Base-by-base conservation (phyloP, 2,888 invertebrate genomes). In the Agrenia bidenticulata region DNA sequence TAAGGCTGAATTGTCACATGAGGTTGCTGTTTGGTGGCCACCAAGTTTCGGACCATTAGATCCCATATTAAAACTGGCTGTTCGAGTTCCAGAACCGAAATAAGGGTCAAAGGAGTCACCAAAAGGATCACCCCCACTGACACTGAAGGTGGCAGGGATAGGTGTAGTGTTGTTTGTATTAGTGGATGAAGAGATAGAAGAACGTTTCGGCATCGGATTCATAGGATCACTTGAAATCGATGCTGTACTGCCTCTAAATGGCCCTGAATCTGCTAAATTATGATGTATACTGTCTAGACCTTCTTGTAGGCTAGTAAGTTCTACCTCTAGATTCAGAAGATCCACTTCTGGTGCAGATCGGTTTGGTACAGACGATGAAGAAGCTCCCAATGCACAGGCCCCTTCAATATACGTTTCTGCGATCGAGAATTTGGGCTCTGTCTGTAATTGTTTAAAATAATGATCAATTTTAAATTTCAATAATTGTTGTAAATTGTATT, bases 221-320 rank as follows among this genome's bases (percentile, higher is more conserved):
- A 74, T 70, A 1, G 74, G 73, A 50, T 76, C 74, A 66, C 73
- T 74, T 23, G 76, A 76, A 54, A 76, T 76, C 23, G 74, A 74
- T 1, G 75, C 72, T 19, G 75, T 75, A 42, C 73, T 73, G 17
- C 76, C 76, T 23, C 75, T 73, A 54, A 76, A 76, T 19, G 70
- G 67, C 59, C 64, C 72, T 54, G 73, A 69, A 63, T 72, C 69
- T 21, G 61, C 74, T 60, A 75, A 64, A 63, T 74, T 75, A 50
- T 70, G 69, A 53, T 76, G 76, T 63, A 93, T 91, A 81, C 93
- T 92, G 73, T 90, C 89, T 69, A 93, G 87, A 1, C 93, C 93
- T 74, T 92, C 87, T 78, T 93, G 88, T 77, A 93, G 81, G 64
- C 90, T 92, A 78, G 88, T 90, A 67, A 94, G 82, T 81, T 93